Evolutionary conservation across 2,888 invertebrate genomes (phyloP).

Genomic region (Ferrisia virgata): DNA sequence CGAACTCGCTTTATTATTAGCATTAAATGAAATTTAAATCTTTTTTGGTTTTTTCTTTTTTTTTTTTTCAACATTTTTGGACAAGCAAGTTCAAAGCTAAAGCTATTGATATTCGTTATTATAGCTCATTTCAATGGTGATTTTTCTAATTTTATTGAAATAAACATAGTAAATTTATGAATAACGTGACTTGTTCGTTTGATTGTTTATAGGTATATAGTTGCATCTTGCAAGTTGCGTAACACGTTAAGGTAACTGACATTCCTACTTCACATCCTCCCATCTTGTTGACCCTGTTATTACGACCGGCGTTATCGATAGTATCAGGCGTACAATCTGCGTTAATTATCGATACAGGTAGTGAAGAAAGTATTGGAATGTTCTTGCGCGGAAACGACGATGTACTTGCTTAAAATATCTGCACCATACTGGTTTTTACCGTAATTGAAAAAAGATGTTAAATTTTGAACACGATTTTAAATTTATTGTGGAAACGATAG

Average conservation of each 20-base stretch:
- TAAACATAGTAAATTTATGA: not conserved
- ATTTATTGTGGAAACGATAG: not conserved
- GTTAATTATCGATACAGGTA: conserved; percentile 32
- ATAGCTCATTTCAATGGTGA: not conserved
- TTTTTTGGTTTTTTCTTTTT: not conserved
- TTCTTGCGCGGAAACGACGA: not conserved
- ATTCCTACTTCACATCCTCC: not conserved
- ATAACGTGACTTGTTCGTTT: conserved; percentile 15
- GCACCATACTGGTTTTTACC: not conserved
- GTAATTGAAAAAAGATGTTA: conserved; percentile 19
- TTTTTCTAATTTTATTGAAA: conserved; percentile 1
- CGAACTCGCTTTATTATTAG: not conserved
- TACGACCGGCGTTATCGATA: not conserved
- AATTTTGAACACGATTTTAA: not conserved
- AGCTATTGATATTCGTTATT: not conserved
- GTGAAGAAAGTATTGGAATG: not conserved
- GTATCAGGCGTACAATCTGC: conserved; percentile 12
- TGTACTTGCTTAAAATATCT: not conserved
- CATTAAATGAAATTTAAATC: conserved; percentile 8
- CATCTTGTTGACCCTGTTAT: conserved; percentile 29
- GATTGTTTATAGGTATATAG: not conserved
- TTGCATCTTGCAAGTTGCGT: not conserved
- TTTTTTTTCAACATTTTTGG: not conserved
- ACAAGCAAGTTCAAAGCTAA: not conserved
- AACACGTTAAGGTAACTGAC: conserved; percentile 21